Conservation (phyloP, 2,888 invertebrate genomes). For the Athripsodes cinereus region DNA sequence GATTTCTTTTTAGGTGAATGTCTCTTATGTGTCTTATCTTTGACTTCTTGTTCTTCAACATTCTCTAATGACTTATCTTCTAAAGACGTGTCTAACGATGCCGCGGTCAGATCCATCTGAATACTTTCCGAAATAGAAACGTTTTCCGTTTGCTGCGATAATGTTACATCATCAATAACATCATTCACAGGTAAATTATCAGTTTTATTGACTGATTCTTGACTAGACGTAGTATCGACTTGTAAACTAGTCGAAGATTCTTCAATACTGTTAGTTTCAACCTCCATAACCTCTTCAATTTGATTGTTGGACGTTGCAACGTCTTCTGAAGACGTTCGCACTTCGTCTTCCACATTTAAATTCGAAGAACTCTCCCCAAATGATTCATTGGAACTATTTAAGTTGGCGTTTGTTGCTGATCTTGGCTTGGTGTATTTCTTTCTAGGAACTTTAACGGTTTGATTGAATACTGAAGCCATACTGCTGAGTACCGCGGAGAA, state of each 20-base stretch:
- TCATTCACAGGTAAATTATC: not conserved
- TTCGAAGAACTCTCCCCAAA: not conserved
- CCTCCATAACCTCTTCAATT: not conserved
- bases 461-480: constrained; percentile 25
- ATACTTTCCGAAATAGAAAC: not conserved
- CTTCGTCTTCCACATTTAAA: not conserved
- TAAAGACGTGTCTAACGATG: not conserved
- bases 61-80: not conserved
- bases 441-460: constrained; percentile 7
- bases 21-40: constrained; percentile 10
- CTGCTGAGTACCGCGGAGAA: constrained; percentile 25
- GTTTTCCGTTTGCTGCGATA: not conserved
- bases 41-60: not conserved
- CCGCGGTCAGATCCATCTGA: not conserved
- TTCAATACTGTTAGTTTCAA: not conserved
- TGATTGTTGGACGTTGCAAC: not conserved
- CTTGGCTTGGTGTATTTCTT: not conserved
- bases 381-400: not conserved
- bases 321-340: not conserved
- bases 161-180: too few relatives aligned
- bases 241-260: not conserved
- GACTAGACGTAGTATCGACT: not conserved
- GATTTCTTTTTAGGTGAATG: constrained; percentile 19
- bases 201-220: not conserved
- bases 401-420: not conserved